Evolutionary conservation across 35 echinoderm and acorn worm genomes (phyloP).

Genomic region (Patiria miniata): DNA sequence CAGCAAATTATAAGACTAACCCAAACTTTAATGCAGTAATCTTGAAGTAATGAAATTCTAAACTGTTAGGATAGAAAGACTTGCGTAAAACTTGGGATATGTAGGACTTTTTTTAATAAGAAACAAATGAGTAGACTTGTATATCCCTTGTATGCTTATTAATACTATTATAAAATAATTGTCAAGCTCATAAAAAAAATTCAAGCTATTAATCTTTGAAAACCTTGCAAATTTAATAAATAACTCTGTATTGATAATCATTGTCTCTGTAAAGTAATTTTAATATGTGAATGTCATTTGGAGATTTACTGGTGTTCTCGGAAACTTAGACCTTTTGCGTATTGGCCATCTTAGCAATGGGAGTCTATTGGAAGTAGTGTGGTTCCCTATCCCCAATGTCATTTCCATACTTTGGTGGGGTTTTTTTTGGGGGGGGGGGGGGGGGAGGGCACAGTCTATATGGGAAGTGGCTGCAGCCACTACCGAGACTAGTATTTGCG

Average conservation of each 20-base stretch:
- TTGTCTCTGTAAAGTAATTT: no score
- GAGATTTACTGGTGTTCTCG: no score
- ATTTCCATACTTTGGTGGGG: no score
- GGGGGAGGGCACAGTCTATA: no score
- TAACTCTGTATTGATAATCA: not conserved
- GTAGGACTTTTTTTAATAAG: not conserved
- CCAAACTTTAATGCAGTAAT: not conserved
- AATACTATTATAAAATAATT: not conserved
- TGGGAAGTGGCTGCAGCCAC: no score
- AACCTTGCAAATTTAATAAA: conserved; percentile 29
- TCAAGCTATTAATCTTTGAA: conserved; percentile 12
- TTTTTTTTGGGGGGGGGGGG: no score
- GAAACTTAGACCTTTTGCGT: no score
- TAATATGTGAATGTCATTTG: no score
- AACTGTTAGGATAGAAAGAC: not conserved
- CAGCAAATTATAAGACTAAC: conserved; percentile 9
- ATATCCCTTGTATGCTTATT: conserved; percentile 29
- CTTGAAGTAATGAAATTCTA: conserved; percentile 11
- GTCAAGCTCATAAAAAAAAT: not conserved
- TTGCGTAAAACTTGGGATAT: not conserved
- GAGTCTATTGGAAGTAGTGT: no score
- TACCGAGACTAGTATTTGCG: no score
- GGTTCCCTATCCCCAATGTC: no score
- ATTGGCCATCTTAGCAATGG: no score
- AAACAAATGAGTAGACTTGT: not conserved